These are phyloP conservation scores for Phataginus tetradactyla DNA, from an alignment of 2,797 vertebrate species.

Conservation along the genomic window DNA sequence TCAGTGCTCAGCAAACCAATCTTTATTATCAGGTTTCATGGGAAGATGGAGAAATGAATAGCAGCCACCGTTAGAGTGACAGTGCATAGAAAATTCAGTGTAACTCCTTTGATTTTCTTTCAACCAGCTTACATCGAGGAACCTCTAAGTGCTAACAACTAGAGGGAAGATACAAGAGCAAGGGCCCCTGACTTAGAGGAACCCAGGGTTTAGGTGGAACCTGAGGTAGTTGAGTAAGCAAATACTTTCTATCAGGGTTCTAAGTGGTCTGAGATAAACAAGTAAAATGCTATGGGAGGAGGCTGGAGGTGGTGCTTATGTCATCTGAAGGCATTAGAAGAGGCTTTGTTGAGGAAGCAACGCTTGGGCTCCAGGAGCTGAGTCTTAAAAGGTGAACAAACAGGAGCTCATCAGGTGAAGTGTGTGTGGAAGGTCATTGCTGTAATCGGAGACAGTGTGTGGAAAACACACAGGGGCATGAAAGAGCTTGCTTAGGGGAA, in stretches of 20 bases:
- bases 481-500: background rate
- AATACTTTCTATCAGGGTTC: background rate
- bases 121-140: background rate
- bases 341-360: slow-evolving; percentile 16
- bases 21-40: background rate
- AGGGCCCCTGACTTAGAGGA: slow-evolving; percentile 30
- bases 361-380: background rate
- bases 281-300: slow-evolving; percentile 1
- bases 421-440: background rate
- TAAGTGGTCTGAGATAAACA: background rate
- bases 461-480: background rate
- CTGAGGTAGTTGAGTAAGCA: slow-evolving; percentile 50
- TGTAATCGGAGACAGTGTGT: background rate
- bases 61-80: background rate
- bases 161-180: background rate
- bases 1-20: background rate
- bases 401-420: background rate
- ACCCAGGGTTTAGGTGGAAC: slow-evolving; percentile 31
- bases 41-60: background rate
- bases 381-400: slow-evolving; percentile 20
- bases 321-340: background rate
- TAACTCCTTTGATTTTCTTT: slow-evolving; percentile 11
- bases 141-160: background rate
- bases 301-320: background rate
- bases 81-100: background rate